phyloP scores from a whole-genome alignment of 2,888 invertebrate genomes.

The Nineta flava region DNA sequence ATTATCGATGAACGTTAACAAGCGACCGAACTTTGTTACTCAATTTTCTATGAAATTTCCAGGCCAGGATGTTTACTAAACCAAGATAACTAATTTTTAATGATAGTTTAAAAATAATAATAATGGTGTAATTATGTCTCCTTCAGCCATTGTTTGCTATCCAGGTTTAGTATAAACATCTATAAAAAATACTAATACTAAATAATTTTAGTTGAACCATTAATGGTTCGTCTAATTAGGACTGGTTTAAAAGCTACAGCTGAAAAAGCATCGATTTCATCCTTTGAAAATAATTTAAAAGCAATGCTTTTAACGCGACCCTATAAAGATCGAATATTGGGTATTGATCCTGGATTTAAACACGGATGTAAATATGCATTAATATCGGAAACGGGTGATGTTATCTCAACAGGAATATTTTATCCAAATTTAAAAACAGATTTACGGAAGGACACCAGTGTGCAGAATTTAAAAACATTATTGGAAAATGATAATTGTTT shows the following conservation, averaged over 20 bases:
- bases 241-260: slow-evolving; percentile 58
- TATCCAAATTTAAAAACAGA: slow-evolving; percentile 37
- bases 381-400: slow-evolving; percentile 52
- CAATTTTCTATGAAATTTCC: too few relatives aligned
- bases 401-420: slow-evolving; percentile 51
- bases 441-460: slow-evolving; percentile 27
- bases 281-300: slow-evolving; percentile 73
- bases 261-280: slow-evolving; percentile 67
- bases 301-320: slow-evolving; percentile 69
- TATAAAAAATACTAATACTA: too few relatives aligned
- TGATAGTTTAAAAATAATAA: too few relatives aligned
- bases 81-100: too few relatives aligned
- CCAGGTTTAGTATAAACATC: too few relatives aligned
- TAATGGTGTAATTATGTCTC: too few relatives aligned
- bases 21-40: too few relatives aligned
- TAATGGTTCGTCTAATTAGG: slow-evolving; percentile 51
- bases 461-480: slow-evolving; percentile 32
- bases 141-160: too few relatives aligned
- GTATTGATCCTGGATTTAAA: slow-evolving; percentile 78
- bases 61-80: too few relatives aligned
- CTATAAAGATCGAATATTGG: slow-evolving; percentile 62
- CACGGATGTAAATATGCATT: slow-evolving; percentile 84
- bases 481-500: slow-evolving; percentile 46
- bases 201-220: slow-evolving; percentile 40
- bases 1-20: too few relatives aligned